Evolutionary conservation across 2,113 vertebrate genomes (phyloP).

Genomic region (Pipa parva): DNA sequence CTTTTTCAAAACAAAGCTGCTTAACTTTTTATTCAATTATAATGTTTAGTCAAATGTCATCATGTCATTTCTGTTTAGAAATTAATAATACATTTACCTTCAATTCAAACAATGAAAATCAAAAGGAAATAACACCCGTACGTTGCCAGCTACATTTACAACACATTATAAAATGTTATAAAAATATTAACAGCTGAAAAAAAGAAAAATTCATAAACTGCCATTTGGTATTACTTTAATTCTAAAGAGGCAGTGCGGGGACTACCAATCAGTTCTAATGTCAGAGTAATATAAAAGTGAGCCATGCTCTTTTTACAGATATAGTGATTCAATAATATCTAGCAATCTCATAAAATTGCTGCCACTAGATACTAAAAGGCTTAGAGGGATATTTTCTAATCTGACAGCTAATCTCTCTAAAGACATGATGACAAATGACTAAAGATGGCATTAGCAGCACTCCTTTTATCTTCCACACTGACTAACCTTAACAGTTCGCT

Average conservation of each 20-base stretch:
- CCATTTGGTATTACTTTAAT: neutral
- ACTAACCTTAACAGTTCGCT: constrained; percentile 39
- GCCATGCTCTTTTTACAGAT: constrained; percentile 25
- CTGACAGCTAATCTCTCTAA: constrained; percentile 66
- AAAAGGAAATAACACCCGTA: too few relatives aligned
- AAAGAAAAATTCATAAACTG: too few relatives aligned
- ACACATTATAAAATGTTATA: too few relatives aligned
- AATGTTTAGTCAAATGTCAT: too few relatives aligned
- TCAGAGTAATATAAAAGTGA: constrained; percentile 19
- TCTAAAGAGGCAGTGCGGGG: constrained; percentile 7
- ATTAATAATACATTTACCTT: too few relatives aligned
- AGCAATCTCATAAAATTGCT: constrained; percentile 50
- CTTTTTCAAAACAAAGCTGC: too few relatives aligned
- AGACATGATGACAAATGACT: constrained; percentile 60
- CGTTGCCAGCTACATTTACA: too few relatives aligned
- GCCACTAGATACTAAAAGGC: constrained; percentile 52
- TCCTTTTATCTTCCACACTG: constrained; percentile 27
- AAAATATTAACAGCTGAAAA: too few relatives aligned
- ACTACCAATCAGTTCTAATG: constrained; percentile 22
- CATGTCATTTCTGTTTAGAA: too few relatives aligned
- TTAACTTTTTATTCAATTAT: too few relatives aligned
- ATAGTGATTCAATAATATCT: constrained; percentile 38
- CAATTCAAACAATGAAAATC: too few relatives aligned
- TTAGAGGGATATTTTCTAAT: constrained; percentile 62
- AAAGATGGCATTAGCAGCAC: constrained; percentile 36